Conservation (phyloP, 2,888 invertebrate species). For the Ischnus inquisitorius region DNA sequence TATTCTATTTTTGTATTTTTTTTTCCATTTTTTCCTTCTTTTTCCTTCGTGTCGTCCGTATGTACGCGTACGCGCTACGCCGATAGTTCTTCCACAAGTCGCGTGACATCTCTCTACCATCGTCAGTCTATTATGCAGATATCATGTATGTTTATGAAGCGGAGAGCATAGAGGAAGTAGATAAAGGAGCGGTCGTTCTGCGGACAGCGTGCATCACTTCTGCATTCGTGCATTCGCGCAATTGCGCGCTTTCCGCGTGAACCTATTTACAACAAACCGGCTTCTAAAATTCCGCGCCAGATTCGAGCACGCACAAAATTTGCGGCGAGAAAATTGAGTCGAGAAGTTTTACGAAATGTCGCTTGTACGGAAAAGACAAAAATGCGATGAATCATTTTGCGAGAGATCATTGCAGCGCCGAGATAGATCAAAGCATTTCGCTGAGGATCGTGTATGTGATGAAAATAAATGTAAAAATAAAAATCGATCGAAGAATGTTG, state of each 20-base stretch:
- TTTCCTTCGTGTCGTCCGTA: conserved; percentile 21
- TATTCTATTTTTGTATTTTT: conserved; percentile 39
- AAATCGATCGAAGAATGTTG: background rate
- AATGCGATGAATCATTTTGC: no score
- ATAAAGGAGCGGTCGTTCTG: conserved; percentile 18
- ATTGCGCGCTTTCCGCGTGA: background rate
- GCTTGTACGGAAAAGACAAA: no score
- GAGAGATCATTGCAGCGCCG: no score
- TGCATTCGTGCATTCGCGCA: background rate
- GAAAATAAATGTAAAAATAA: background rate
- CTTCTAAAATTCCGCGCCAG: background rate
- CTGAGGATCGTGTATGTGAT: background rate
- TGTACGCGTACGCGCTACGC: background rate
- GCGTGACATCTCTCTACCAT: conserved; percentile 45
- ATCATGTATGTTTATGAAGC: conserved; percentile 11
- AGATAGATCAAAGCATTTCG: no score
- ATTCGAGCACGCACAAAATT: background rate
- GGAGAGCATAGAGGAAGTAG: conserved; percentile 23
- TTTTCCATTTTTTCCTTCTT: no score
- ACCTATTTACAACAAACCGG: background rate
- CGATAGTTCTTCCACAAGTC: conserved; percentile 13
- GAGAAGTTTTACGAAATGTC: no score
- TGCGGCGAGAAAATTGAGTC: no score
- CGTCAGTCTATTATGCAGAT: conserved; percentile 31
- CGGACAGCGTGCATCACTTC: conserved; percentile 10